Evolutionary conservation across 2,113 vertebrate species (phyloP).

Genomic region (Aix galericulata): DNA sequence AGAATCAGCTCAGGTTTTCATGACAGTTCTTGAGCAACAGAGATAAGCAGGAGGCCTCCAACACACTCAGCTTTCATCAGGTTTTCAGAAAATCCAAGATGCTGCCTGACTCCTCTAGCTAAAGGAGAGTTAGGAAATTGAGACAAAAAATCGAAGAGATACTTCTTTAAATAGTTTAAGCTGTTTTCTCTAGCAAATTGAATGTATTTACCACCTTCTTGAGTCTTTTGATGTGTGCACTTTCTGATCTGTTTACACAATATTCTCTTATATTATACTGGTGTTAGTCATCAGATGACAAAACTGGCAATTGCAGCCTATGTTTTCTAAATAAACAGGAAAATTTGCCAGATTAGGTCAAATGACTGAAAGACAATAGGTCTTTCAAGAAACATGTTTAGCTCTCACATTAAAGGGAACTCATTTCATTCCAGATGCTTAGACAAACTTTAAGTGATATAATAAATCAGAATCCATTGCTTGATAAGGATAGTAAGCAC

Average conservation of each 20-base stretch:
- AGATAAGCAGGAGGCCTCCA: neutral
- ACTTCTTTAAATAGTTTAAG: neutral
- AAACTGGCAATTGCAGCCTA: neutral
- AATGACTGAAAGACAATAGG: slow-evolving; percentile 40
- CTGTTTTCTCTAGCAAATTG: neutral
- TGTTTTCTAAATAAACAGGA: slow-evolving; percentile 58
- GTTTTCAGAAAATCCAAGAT: neutral
- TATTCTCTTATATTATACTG: neutral
- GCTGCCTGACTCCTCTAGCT: neutral
- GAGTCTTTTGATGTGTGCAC: neutral
- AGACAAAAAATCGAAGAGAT: neutral
- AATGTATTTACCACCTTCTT: neutral
- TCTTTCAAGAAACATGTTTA: slow-evolving; percentile 30
- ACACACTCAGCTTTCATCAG: neutral
- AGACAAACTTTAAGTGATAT: neutral
- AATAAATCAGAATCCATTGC: neutral
- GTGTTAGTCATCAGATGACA: slow-evolving; percentile 36
- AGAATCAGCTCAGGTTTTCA: neutral
- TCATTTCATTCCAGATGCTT: neutral
- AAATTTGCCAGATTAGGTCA: slow-evolving; percentile 53
- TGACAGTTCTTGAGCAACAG: neutral
- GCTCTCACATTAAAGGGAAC: neutral
- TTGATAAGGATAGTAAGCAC: neutral
- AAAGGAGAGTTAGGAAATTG: neutral
- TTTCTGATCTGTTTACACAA: slow-evolving; percentile 13